Conservation (phyloP, 2,113 vertebrate genomes). For the Scatophagus argus region DNA sequence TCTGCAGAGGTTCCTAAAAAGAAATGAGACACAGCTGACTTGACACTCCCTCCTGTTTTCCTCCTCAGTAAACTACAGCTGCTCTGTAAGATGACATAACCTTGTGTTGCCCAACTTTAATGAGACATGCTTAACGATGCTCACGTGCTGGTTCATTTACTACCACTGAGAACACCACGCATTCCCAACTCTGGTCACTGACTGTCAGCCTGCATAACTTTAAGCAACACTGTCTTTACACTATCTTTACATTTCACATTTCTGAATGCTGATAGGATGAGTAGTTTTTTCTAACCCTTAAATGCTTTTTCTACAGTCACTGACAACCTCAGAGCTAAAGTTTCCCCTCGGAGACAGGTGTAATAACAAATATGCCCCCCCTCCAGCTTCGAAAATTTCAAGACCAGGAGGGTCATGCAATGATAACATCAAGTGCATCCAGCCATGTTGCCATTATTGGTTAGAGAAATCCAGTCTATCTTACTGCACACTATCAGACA, state of each 20-base stretch:
- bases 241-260: slow-evolving; percentile 22
- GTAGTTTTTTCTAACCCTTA: neutral
- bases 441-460: slow-evolving; percentile 30
- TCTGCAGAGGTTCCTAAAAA: slow-evolving; percentile 12
- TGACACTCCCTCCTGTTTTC: slow-evolving; percentile 18
- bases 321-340: neutral
- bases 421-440: slow-evolving; percentile 30
- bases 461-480: slow-evolving; percentile 49
- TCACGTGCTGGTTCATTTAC: slow-evolving; percentile 63
- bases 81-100: slow-evolving; percentile 69
- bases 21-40: slow-evolving; percentile 28
- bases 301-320: slow-evolving; percentile 4
- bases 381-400: slow-evolving; percentile 4
- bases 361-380: neutral
- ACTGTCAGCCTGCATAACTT: slow-evolving; percentile 21
- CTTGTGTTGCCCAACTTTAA: slow-evolving; percentile 55
- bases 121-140: slow-evolving; percentile 66
- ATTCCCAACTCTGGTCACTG: slow-evolving; percentile 3
- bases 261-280: neutral
- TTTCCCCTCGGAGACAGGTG: neutral
- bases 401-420: neutral
- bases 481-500: slow-evolving; percentile 64
- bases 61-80: slow-evolving; percentile 21
- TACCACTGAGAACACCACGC: slow-evolving; percentile 42
- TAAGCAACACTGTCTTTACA: slow-evolving; percentile 21